Evolutionary conservation across 2,888 invertebrate genomes (phyloP), one percentile per base, ranked within the genome.

Genomic region (Willowsia nigromaculata): DNA sequence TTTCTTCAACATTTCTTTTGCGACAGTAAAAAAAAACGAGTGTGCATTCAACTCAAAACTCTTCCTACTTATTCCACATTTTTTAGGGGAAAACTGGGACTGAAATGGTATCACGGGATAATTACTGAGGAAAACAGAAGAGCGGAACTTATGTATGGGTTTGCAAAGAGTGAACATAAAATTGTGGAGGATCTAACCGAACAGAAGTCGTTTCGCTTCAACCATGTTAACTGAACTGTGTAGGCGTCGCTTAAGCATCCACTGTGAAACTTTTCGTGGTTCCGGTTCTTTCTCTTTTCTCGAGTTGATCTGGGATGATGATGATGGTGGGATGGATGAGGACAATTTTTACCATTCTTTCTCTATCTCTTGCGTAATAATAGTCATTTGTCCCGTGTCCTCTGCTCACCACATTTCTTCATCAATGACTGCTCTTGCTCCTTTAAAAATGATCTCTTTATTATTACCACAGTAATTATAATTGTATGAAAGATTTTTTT

Each of bases 191-290:
- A 25, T 59, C 33, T 18, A 71, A 13, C 30, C 65, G 27, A 37
- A 68, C 68, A 88, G 30, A 74, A 81, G 68, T 81, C 89, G 89
- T 85, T 68, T 89, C 89, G 89, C 85, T 89, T 82, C 81, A 85
- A 59, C 89, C 89, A 74, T 50, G 62, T 11, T 59, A 85, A 89
- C 89, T 89, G 81, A 89, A 82, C 85, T 89, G 89, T 89, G 82
- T 82, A 89, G 89, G 89, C 89, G 89, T 89, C 89, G 62, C 89
- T 22, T 71, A 85, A 62, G 85, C 89, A 89, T 71, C 37, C 81
- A 85, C 85, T 53, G 85, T 85, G 85, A 89, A 89, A 85, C 78
- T 53, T 78, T 80, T 37, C 68, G 62, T 78, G 86, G 80, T 86
- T 86, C 86, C 86, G 86, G 86, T 86, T 80, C 62, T 76, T 76